Evolutionary conservation across 2,113 vertebrate species (phyloP), one percentile per base, ranked within the genome.

Genomic region (Atrichornis clamosus): DNA sequence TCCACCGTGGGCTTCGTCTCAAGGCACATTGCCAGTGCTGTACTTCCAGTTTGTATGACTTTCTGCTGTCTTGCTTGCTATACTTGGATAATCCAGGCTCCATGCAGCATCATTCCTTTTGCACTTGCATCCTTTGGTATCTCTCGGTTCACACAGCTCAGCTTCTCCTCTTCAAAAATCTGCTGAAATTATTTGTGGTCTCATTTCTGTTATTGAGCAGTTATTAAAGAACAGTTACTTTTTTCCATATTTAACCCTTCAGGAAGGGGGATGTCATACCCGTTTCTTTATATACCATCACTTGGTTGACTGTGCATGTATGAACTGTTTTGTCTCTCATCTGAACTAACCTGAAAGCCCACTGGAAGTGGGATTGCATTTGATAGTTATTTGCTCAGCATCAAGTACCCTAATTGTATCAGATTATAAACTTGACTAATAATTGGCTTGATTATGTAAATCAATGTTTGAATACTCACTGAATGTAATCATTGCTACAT

Each of bases 11-110:
- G 41, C 55, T 93, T 77, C 52, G 46, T 88, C 68, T 89, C 52
- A 80, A 55, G n/a, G n/a, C 23, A 53, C 0, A 0, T 27, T 80
- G 46, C 58, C 63, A 73, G 5, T 5, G 21, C 37, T 74, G 44
- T 33, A 24, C 60, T 81, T 81, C 22, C 89, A 87, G 44, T 68
- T 90, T 73, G 62, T 39, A 7, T 44, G 27, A 62, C 62, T 93
- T 72, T 21, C 39, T 59, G 49, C n/a, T 81, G 69, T 37, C 50
- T 52, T 77, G 11, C 50, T 67, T 55, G 37, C 33, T 56, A 4
- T 28, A 59, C 39, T 55, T 50, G 11, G 24, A 52, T 42, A 72
- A 83, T 39, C 21, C 86, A 72, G 37, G 35, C 35, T 84, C 30
- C n/a, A 47, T 8, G 37, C 19, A 89, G 18, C 11, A 44, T 28